Evolutionary conservation across 2,888 invertebrate species (phyloP).

Genomic region (Hirtodrosophila duncani): DNA sequence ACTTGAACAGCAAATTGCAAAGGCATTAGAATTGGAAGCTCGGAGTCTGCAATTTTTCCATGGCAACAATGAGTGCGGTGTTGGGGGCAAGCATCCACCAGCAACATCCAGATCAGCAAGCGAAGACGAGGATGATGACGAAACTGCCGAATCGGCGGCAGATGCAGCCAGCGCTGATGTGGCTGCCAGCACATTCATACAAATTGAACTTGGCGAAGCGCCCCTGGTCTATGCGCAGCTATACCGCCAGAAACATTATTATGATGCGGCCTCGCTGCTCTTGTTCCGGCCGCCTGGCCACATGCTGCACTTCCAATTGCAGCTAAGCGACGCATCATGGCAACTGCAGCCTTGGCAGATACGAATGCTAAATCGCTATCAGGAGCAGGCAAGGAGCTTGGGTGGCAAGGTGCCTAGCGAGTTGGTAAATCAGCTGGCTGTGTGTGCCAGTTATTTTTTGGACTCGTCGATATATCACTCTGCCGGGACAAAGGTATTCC

Average conservation of each 20-base stretch:
- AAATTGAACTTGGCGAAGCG: constrained; percentile 70
- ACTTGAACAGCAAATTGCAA: neutral
- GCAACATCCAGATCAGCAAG: neutral
- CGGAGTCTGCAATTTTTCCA: constrained; percentile 63
- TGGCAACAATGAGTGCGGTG: constrained; percentile 5
- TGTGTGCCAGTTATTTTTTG: constrained; percentile 27
- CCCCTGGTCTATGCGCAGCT: constrained; percentile 38
- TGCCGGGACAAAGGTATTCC: constrained; percentile 59
- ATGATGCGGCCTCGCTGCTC: constrained; percentile 44
- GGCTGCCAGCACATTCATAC: constrained; percentile 69
- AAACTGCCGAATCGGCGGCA: constrained; percentile 12
- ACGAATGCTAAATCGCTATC: constrained; percentile 73
- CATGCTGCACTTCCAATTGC: constrained; percentile 41
- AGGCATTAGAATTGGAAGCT: constrained; percentile 28
- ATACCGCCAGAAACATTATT: constrained; percentile 30
- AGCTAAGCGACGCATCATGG: constrained; percentile 20
- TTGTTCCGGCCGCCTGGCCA: constrained; percentile 58
- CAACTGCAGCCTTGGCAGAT: constrained; percentile 39
- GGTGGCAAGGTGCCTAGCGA: constrained; percentile 32
- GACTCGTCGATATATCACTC: constrained; percentile 62
- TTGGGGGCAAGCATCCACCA: neutral
- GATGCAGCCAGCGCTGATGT: constrained; percentile 10
- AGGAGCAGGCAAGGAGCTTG: constrained; percentile 44
- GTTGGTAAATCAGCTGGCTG: constrained; percentile 28
- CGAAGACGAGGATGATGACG: constrained; percentile 1